Base-by-base conservation (phyloP, 2,113 vertebrate genomes). In the Xenotilapia leptura region DNA sequence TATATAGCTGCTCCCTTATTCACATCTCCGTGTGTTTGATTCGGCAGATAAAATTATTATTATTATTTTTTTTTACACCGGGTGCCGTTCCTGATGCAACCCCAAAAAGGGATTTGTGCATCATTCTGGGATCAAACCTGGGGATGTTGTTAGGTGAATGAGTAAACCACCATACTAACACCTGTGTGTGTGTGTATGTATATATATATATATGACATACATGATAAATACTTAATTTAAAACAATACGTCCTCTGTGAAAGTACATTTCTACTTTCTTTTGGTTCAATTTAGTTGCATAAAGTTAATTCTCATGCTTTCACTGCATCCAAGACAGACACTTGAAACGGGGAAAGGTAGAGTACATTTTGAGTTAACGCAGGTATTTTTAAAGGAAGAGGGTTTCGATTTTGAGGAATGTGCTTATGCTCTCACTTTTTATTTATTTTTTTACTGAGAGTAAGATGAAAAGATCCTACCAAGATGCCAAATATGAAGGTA, bases 211-310 rank as follows among this genome's bases (percentile, higher is more conserved):
- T 31, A 31, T 60, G 5, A 60, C 89, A 88, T 86, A 92, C 49
- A 84, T 89, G 82, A 91, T 86, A 87, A 87, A 90, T 92, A 95
- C 83, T 89, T 90, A 3, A 85, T 86, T 88, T 42, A 85, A 92
- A 92, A 91, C 51, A 88, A 89, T 4, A 58, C 82, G 62, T 77
- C 15, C 86, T 84, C 54, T 4, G 45, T 90, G 89, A 92, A 86
- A 86, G 87, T 90, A 60, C 90, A 91, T 86, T 91, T 93, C 84
- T 88, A 73, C 84, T 87, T 80, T 86, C 80, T 90, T 93, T 94
- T 94, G 94, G 93, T 94, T 94, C 65, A 87, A 56, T 91, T 94
- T 83, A 86, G 62, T 84, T 92, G 85, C 55, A 21, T 92, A 82
- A 81, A 58, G 26, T 79, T 92, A 21, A 82, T 88, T 88, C 23